Conservation (phyloP, 2,888 invertebrate genomes). For the Noctua pronuba region DNA sequence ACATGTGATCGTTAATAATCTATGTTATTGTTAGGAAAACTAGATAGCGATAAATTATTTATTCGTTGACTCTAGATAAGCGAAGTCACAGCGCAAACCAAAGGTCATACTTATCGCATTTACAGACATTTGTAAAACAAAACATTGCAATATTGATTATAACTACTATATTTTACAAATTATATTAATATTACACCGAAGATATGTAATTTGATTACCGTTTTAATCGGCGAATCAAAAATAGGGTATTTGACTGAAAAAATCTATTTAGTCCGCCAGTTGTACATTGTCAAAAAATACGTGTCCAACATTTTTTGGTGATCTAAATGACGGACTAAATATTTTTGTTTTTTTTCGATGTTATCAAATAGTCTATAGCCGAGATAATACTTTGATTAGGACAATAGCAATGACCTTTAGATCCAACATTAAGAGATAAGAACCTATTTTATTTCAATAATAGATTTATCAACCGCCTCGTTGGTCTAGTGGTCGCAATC, state of each 20-base stretch:
- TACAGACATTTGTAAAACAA: slow-evolving; percentile 18
- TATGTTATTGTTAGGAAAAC: slow-evolving; percentile 31
- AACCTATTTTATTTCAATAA: slow-evolving; percentile 6
- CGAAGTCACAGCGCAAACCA: slow-evolving; percentile 32
- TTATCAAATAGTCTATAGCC: too few species aligned
- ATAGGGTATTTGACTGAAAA: too few species aligned
- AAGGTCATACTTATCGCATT: slow-evolving; percentile 40
- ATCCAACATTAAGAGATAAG: slow-evolving; percentile 3
- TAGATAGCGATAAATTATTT: slow-evolving; percentile 22
- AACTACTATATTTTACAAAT: neutral
- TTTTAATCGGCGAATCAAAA: neutral
- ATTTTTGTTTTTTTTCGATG: too few species aligned
- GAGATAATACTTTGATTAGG: neutral
- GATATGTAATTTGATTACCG: neutral
- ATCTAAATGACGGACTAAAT: too few species aligned
- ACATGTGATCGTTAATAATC: neutral
- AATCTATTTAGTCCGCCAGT: too few species aligned
- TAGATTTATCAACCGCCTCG: neutral
- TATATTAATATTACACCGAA: neutral
- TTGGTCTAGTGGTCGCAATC: too few species aligned
- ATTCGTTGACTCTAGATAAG: slow-evolving; percentile 35
- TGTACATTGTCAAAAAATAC: too few species aligned
- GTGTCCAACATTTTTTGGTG: too few species aligned
- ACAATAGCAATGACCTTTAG: slow-evolving; percentile 18
- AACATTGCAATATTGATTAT: slow-evolving; percentile 28